Evolutionary conservation across 2,797 vertebrate species (phyloP).

Genomic region (Erpetoichthys calabaricus): DNA sequence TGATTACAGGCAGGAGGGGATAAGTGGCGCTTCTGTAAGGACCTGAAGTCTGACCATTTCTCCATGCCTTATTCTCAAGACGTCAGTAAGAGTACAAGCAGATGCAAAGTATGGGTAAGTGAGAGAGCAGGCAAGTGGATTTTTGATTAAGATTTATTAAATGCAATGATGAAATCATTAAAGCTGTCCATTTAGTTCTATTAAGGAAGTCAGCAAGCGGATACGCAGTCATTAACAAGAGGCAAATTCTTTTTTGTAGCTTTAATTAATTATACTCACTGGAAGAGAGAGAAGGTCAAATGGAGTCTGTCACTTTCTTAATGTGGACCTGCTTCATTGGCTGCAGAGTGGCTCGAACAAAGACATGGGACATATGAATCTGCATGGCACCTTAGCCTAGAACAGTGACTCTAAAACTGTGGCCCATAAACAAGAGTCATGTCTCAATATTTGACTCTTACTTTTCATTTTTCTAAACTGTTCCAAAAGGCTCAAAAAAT

Average conservation of each 20-base stretch:
- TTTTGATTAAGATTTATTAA: constrained; percentile 2
- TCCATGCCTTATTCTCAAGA: not conserved
- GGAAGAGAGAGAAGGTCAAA: not conserved
- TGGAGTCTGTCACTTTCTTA: not conserved
- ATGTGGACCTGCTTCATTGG: too few relatives aligned
- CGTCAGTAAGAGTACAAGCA: not conserved
- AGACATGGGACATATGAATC: too few relatives aligned
- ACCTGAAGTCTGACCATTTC: too few relatives aligned
- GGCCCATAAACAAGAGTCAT: too few relatives aligned
- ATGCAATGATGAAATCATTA: not conserved
- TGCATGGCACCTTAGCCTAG: too few relatives aligned
- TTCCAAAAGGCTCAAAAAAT: too few relatives aligned
- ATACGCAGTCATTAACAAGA: not conserved
- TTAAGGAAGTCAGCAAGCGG: not conserved
- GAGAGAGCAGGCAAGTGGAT: not conserved
- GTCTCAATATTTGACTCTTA: too few relatives aligned
- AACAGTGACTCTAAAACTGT: too few relatives aligned
- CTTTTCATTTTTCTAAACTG: too few relatives aligned
- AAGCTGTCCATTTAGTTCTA: not conserved
- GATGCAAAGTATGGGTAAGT: not conserved
- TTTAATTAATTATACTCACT: constrained; percentile 1
- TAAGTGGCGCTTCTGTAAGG: too few relatives aligned
- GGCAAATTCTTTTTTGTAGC: not conserved
- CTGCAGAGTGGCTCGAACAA: too few relatives aligned
- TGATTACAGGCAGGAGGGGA: not conserved